A percentile compares a stretch with the other conserved stretches of the same genome.
Evolutionary conservation across 2,888 invertebrate species (phyloP).

Genomic region (Neuroscelio doddi): DNA sequence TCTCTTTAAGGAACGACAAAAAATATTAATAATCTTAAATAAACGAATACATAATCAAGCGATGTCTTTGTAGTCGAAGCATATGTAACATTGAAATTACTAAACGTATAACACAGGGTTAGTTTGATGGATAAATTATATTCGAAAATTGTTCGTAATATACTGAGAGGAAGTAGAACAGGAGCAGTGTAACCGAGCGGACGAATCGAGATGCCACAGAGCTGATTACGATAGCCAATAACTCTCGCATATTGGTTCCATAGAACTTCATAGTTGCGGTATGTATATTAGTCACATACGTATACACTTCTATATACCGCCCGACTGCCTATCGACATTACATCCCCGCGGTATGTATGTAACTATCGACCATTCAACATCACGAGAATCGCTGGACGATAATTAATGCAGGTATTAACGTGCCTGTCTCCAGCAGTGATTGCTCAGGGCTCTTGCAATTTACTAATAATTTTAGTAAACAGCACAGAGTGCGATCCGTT

Average conservation of each 20-base stretch:
- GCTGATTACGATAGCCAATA: slow-evolving; percentile 47
- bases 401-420: slow-evolving; percentile 46
- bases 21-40: too few relatives aligned
- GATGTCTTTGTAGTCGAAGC: too few relatives aligned
- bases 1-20: too few relatives aligned
- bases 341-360: slow-evolving; percentile 22
- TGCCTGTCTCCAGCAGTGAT: slow-evolving; percentile 37
- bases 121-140: background rate
- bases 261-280: slow-evolving; percentile 33
- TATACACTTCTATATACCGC: slow-evolving; percentile 5
- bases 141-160: slow-evolving; percentile 28
- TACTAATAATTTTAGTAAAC: slow-evolving; percentile 42
- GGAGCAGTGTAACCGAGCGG: slow-evolving; percentile 34
- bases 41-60: too few relatives aligned
- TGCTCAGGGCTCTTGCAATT: slow-evolving; percentile 30
- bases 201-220: slow-evolving; percentile 44
- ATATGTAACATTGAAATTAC: too few relatives aligned
- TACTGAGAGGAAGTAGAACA: slow-evolving; percentile 36
- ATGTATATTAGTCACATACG: slow-evolving; percentile 38
- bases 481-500: too few relatives aligned
- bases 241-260: slow-evolving; percentile 44
- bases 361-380: slow-evolving; percentile 39
- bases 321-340: slow-evolving; percentile 21
- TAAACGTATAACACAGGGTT: too few relatives aligned
- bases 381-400: slow-evolving; percentile 37